Conservation (phyloP, 2,797 vertebrate species). For the Prionace glauca region DNA sequence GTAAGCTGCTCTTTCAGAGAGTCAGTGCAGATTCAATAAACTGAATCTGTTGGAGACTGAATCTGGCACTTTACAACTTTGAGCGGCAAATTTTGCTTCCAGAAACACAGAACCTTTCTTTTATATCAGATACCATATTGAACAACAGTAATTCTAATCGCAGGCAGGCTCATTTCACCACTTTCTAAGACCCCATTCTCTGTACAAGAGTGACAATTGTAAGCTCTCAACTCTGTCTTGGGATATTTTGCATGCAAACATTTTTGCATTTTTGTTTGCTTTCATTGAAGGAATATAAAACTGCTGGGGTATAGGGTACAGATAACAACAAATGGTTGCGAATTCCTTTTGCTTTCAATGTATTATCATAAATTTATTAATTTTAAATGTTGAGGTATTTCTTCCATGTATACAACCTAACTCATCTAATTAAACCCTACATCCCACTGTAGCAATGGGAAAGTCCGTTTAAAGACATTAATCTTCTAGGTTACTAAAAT, state of each 20-base stretch:
- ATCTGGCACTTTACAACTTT: neutral
- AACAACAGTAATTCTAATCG: neutral
- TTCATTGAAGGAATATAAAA: neutral
- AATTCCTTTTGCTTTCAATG: neutral
- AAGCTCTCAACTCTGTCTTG: neutral
- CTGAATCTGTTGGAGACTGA: neutral
- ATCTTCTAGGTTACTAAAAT: neutral
- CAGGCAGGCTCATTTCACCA: neutral
- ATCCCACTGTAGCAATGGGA: neutral
- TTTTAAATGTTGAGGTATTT: conserved; percentile 25
- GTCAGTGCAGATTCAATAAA: no score
- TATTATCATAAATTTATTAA: neutral
- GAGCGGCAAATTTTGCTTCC: neutral
- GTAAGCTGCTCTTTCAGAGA: no score
- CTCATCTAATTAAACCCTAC: neutral
- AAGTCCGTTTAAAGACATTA: neutral
- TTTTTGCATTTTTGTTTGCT: no score
- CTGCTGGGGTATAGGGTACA: neutral
- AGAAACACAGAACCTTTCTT: neutral
- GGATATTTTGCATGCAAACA: neutral
- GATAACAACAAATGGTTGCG: neutral
- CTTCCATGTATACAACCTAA: neutral
- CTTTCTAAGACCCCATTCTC: neutral
- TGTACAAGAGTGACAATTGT: no score
- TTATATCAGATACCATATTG: neutral